A percentile compares a stretch with the other conserved stretches of the same genome.
phyloP scores from a whole-genome alignment of 2,797 vertebrate genomes.

The Notamacropus eugenii region DNA sequence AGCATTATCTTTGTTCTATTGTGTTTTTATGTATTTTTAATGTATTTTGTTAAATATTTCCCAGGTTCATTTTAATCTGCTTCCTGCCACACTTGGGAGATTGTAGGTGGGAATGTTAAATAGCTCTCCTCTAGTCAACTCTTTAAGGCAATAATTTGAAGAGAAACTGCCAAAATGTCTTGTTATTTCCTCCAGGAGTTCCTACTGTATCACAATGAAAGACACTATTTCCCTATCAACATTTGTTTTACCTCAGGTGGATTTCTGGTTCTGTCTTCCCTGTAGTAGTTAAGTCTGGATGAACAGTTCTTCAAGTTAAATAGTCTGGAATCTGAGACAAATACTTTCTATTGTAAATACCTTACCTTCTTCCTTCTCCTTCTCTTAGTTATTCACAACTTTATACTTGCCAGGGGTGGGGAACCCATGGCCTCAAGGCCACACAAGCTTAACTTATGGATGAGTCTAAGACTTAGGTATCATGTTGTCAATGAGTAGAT shows the following conservation, averaged over 20 bases:
- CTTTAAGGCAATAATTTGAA: not conserved
- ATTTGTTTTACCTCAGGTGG: not conserved
- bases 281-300: not conserved
- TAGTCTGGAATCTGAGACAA: not conserved
- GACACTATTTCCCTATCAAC: not conserved
- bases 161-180: not conserved
- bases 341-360: not conserved
- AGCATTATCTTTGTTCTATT: not conserved
- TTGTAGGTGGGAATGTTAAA: not conserved
- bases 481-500: not conserved
- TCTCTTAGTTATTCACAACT: not conserved
- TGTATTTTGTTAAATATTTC: not conserved
- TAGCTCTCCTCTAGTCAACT: not conserved
- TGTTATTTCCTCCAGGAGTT: not conserved
- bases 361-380: not conserved
- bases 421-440: no score
- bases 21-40: not conserved
- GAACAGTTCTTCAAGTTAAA: not conserved
- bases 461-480: not conserved
- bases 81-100: not conserved
- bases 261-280: not conserved
- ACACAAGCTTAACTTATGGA: not conserved
- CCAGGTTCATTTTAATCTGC: not conserved
- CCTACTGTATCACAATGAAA: not conserved
- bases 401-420: no score